Evolutionary conservation across 1,140 invertebrate genomes (phyloP).

Genomic region (Drosophila serrata): DNA sequence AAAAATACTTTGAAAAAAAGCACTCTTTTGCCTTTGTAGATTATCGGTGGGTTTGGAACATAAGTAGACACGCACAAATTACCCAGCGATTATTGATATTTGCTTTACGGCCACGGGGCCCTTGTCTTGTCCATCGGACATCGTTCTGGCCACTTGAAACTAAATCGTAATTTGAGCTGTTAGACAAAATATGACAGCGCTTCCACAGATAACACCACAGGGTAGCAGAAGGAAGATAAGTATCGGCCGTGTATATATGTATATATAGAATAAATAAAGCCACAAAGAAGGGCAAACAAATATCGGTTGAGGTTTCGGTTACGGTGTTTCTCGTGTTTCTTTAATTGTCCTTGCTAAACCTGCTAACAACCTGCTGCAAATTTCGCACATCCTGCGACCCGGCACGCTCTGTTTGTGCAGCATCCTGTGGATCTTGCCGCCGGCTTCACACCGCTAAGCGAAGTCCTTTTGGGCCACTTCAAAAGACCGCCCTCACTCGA

Average conservation of each 20-base stretch:
- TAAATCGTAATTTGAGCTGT: constrained; percentile 83
- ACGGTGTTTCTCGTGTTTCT: constrained; percentile 1
- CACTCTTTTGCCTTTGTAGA: constrained; percentile 10
- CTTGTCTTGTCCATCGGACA: constrained; percentile 54
- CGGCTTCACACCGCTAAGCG: constrained; percentile 53
- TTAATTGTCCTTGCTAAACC: constrained; percentile 23
- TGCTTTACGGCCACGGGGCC: constrained; percentile 28
- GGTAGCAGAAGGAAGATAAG: constrained; percentile 50
- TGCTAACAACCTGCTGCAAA: constrained; percentile 54
- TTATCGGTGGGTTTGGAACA: constrained; percentile 34
- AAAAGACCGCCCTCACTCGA: constrained; percentile 30
- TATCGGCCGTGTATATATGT: constrained; percentile 69
- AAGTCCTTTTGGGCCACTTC: constrained; percentile 58
- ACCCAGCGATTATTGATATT: constrained; percentile 76
- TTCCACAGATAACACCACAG: constrained; percentile 53
- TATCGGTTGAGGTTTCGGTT: constrained; percentile 11
- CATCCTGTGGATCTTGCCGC: constrained; percentile 30
- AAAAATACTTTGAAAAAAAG: background rate
- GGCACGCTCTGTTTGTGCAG: constrained; percentile 64
- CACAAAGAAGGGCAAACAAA: constrained; percentile 38
- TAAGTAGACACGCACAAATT: constrained; percentile 73
- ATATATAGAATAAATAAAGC: too few species aligned
- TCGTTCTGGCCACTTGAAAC: constrained; percentile 74
- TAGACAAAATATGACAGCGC: constrained; percentile 79
- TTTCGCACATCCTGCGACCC: constrained; percentile 68